Percentiles rank a stretch among this genome's conserved stretches.
Conservation (phyloP, 2,113 vertebrate species). For the Cardinalis cardinalis region DNA sequence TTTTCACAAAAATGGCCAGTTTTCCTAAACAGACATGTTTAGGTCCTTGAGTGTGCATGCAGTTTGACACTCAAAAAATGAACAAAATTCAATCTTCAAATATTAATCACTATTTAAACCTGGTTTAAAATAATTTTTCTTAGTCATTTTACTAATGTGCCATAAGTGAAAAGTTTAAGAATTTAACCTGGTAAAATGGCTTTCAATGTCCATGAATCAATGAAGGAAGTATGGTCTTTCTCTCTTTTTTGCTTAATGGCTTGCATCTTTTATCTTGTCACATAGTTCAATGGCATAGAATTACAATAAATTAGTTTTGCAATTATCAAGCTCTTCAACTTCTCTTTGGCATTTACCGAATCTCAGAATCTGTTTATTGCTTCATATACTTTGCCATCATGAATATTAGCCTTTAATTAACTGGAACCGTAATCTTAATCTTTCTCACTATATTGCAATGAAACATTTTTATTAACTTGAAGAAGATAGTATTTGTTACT, state of each 20-base stretch:
- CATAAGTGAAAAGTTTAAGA: not conserved
- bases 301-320: not conserved
- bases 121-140: not conserved
- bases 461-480: not conserved
- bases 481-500: not conserved
- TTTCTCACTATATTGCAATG: not conserved
- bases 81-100: not conserved
- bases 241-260: not conserved
- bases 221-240: not conserved
- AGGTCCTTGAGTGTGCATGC: not conserved
- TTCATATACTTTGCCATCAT: conserved; percentile 2
- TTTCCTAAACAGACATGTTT: not conserved
- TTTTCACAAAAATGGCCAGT: not conserved
- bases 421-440: conserved; percentile 25
- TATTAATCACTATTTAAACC: not conserved
- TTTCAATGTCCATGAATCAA: not conserved
- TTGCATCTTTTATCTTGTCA: not conserved
- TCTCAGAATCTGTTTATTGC: conserved; percentile 26
- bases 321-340: conserved; percentile 12
- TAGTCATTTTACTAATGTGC: not conserved
- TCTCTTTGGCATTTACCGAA: conserved; percentile 1
- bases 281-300: not conserved
- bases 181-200: not conserved
- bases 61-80: not conserved
- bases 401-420: conserved; percentile 18